A percentile compares a stretch with the other conserved stretches of the same genome.
Conservation (phyloP, 2,113 vertebrate species). For the Tetrao urogallus region DNA sequence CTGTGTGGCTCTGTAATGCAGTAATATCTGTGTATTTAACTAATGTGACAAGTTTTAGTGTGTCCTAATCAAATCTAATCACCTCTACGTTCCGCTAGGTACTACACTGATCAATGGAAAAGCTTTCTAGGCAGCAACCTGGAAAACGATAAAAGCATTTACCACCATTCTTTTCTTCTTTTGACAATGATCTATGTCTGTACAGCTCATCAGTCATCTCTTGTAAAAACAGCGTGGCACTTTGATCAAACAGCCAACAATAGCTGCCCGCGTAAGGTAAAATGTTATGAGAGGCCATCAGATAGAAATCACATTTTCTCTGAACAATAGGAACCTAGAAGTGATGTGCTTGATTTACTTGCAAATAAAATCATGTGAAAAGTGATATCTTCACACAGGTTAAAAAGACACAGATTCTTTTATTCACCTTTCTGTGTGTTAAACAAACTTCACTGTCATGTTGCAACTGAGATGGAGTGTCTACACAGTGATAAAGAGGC, state of each 20-base stretch:
- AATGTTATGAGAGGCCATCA: conserved; percentile 71
- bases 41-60: conserved; percentile 65
- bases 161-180: conserved; percentile 64
- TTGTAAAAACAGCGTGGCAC: conserved; percentile 73
- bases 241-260: conserved; percentile 76
- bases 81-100: conserved; percentile 56
- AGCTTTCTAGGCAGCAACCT: conserved; percentile 73
- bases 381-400: conserved; percentile 64
- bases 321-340: conserved; percentile 72
- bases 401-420: conserved; percentile 65
- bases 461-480: conserved; percentile 62
- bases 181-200: conserved; percentile 73
- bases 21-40: conserved; percentile 60
- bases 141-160: conserved; percentile 77
- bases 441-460: conserved; percentile 71
- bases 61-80: conserved; percentile 68
- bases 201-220: conserved; percentile 77
- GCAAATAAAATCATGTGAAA: conserved; percentile 75
- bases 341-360: conserved; percentile 78
- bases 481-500: conserved; percentile 63
- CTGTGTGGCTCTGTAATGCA: background rate
- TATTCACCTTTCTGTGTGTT: conserved; percentile 64
- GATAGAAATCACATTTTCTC: conserved; percentile 72
- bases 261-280: conserved; percentile 66
- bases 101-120: conserved; percentile 71